phyloP scores from a whole-genome alignment of 2,113 vertebrate species.

The Okapia johnstoni region DNA sequence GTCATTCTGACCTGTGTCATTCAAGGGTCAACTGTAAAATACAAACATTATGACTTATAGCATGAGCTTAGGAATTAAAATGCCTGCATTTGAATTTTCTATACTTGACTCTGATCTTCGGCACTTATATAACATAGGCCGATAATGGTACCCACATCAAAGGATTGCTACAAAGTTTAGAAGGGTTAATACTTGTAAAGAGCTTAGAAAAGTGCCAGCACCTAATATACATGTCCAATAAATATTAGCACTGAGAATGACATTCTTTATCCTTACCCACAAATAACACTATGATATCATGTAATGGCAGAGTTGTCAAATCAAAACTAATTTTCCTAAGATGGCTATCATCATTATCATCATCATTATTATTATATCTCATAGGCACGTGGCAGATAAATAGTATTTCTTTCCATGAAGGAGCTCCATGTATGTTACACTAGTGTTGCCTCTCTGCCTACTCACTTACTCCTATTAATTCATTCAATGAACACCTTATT shows the following conservation, averaged over 20 bases:
- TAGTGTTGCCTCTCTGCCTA: background rate
- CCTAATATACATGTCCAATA: background rate
- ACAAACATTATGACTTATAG: background rate
- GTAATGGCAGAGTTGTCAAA: background rate
- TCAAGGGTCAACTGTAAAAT: background rate
- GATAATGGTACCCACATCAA: background rate
- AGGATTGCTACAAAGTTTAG: background rate
- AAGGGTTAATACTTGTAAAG: background rate
- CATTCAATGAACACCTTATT: background rate
- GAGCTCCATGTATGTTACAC: fast-evolving
- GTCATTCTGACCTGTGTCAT: background rate
- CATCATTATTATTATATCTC: background rate
- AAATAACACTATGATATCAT: background rate
- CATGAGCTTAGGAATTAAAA: background rate
- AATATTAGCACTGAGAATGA: background rate
- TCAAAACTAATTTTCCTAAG: background rate
- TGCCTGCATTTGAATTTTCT: background rate
- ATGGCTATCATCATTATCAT: background rate
- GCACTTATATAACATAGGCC: background rate
- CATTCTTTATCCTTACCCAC: background rate
- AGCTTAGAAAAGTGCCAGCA: background rate
- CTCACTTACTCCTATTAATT: background rate
- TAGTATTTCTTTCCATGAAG: background rate
- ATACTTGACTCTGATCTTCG: background rate
- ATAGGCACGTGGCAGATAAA: background rate